Evolutionary conservation across 1,140 invertebrate species (phyloP), one percentile per base, ranked within the genome.

Genomic region (Leptinotarsa undecemlineata): DNA sequence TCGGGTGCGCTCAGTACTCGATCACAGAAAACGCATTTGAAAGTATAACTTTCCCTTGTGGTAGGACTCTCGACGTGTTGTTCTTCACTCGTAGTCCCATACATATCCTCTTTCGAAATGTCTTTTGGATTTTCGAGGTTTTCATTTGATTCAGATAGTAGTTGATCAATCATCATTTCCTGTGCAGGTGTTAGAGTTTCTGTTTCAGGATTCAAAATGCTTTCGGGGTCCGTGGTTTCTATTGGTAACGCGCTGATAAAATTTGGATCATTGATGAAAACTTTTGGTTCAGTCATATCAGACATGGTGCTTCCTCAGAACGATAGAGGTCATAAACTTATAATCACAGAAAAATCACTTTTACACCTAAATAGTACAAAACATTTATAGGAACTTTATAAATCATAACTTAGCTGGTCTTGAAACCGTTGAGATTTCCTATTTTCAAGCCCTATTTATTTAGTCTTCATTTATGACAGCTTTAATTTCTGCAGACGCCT

Each of bases 1-100:
- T 92, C 90, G 47, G 85, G 88, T 26, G 87, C 81, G 17, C 87
- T 85, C 51, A 93, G 87, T 26, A 86, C 83, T 81, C 90, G 89
- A n/a, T 87, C 87, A 83, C 93, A 94, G 82, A 92, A 92, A 21
- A 91, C 86, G 83, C 92, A 93, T 80, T 92, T 92, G 42, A 83
- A 83, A 20, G 84, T 84, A 71, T 78, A 84, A 4, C 85, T 85
- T 60, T 88, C 87, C 42, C 84, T 83, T 33, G 88, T 88, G 4
- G 87, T 88, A 1, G 87, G 88, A 75, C 87, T 89, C 73, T 88
- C 88, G 20, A 86, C 87, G 68, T 77, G 76, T 13, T 74, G 71
- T n/a, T 80, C 78, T 20, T 81, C 79, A 68, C 48, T 74, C 19
- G 75, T 70, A 64, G 72, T 72, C 4, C 72, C 68, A 70, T 72